Evolutionary conservation across 2,113 vertebrate genomes (phyloP), one percentile per base, ranked within the genome.

Genomic region (Sphyrna mokarran): DNA sequence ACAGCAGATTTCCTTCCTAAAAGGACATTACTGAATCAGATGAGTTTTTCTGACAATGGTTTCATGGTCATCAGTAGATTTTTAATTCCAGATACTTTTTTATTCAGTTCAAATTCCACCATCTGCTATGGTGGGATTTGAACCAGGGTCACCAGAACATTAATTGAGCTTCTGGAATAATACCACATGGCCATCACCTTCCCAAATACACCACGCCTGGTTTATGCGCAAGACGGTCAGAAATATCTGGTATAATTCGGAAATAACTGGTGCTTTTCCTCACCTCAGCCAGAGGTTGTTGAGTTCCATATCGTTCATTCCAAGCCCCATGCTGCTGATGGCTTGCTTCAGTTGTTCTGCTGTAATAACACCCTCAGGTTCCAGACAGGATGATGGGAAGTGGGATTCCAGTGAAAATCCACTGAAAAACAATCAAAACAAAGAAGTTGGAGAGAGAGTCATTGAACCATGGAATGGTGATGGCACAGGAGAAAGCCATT

Each of bases 231-330:
- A 1, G 37, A 20, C 80, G 13, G 13, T 63, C 37, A 4, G 48
- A 54, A 54, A 54, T 54, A 54, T 54, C 48, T 4, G 3, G 48
- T 54, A 54, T 54, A 54, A 54, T 54, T 83, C n/a, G 40, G 37
- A 1, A 83, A 40, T 43, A 83, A 40, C 3, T 6, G 80, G 37
- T 6, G 40, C 10, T 33, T 29, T 33, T 61, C 10, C 18, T 96
- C 95, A 96, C 96, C 96, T 96, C 70, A 37, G 68, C 96, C 96
- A 96, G 22, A 96, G 94, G 3, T 54, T n/a, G 26, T 13, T 85
- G 43, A 96, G n/a, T 13, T 96, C 68, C n/a, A 95, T 23, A 2
- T 95, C 87, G 89, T 63, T 72, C 1, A 96, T 95, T 7, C 14
- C 37, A 69, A 96, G 3, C 16, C 93, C 95, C 89, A 96, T 87